A percentile compares a stretch with the other conserved stretches of the same genome.
Conservation (phyloP, 2,113 vertebrate species). For the Ammodramus savannarum region DNA sequence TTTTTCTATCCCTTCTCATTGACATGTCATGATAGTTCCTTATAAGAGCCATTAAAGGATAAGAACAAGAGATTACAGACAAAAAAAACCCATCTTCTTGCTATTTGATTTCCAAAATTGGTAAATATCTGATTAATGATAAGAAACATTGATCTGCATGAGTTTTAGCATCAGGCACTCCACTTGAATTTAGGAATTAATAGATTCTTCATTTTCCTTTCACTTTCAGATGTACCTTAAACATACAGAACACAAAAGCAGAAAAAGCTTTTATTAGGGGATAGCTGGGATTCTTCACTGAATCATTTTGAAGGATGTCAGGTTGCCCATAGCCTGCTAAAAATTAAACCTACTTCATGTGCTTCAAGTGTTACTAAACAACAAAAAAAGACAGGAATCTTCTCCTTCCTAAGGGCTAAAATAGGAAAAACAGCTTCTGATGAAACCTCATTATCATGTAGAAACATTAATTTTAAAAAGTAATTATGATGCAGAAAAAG, state of each 20-base stretch:
- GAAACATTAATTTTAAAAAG: constrained; percentile 38
- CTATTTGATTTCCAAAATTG: background rate
- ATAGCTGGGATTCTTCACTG: background rate
- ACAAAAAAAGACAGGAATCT: background rate
- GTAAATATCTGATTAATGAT: background rate
- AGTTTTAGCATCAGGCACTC: background rate
- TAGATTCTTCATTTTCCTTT: background rate
- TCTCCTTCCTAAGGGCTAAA: background rate
- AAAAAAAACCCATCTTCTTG: background rate
- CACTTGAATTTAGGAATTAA: background rate
- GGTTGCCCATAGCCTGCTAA: background rate
- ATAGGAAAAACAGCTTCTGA: background rate
- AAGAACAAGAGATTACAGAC: background rate
- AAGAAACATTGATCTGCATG: background rate
- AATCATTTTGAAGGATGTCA: background rate
- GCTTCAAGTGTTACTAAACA: background rate
- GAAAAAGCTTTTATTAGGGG: background rate
- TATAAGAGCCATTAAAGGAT: background rate
- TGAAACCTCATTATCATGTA: constrained; percentile 14
- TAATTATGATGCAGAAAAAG: background rate
- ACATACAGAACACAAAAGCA: background rate
- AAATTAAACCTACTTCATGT: background rate
- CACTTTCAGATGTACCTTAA: background rate
- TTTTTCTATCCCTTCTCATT: background rate
- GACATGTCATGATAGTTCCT: background rate